Base-by-base conservation (phyloP, 2,113 vertebrate genomes). In the Pandion haliaetus region DNA sequence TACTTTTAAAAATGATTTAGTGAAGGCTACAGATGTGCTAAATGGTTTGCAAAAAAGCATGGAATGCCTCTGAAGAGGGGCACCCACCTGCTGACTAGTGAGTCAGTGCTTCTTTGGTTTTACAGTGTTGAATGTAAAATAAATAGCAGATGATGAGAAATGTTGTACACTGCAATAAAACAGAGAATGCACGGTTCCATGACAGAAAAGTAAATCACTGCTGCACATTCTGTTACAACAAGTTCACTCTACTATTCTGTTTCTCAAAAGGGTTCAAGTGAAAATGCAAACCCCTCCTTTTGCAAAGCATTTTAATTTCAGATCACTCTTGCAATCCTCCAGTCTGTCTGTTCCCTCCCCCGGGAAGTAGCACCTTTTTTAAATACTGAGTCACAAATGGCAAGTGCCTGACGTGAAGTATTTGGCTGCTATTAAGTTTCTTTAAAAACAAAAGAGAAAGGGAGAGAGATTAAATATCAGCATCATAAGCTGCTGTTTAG, bases 1-100 rank as follows among this genome's bases (percentile, higher is more conserved):
- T 66, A 90, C 74, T 93, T 86, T 93, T 20, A 63, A 97, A 96
- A 95, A 95, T 96, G 59, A 97, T 96, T 95, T 96, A 91, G 57
- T 93, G 91, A 93, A 96, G 91, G 62, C 96, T 92, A 93, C 95
- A 95, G 76, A 72, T 82, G 93, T 96, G 57, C 96, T 96, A 95
- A 96, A 95, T 91, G 87, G 85, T 78, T 95, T 92, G 85, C 49
- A 88, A 92, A 87, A 80, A 97, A 95, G 57, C 79, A 47, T 93
- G 52, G 61, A 85, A 88, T 78, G 70, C 36, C 42, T 97, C 63
- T 94, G 84, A 96, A 96, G 76, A 94, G 50, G 90, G 74, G 90
- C 72, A 95, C 59, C 62, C 83, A 96, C 89, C 89, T 93, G 88
- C 70, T 95, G 85, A 82, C 78, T 96, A 6, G 77, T 95, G 83